Conservation (phyloP, 2,888 invertebrate genomes). For the Aspidapion aeneum region DNA sequence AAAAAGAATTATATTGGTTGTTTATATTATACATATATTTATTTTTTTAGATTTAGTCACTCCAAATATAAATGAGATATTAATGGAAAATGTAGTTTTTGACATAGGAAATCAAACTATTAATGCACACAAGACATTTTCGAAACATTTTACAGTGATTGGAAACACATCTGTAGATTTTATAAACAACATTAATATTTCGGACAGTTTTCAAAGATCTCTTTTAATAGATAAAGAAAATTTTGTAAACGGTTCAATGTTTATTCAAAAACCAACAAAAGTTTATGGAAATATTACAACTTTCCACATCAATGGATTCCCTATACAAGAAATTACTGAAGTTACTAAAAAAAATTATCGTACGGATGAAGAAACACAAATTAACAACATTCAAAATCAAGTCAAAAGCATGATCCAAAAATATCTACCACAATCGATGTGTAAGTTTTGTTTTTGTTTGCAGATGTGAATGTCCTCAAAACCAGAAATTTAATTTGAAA, state of each 20-base stretch:
- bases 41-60: slow-evolving; percentile 33
- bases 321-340: slow-evolving; percentile 33
- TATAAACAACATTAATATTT: slow-evolving; percentile 34
- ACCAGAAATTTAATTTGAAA: not conserved
- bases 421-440: slow-evolving; percentile 27
- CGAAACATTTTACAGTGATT: slow-evolving; percentile 30
- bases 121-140: slow-evolving; percentile 36
- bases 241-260: slow-evolving; percentile 8
- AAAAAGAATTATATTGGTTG: slow-evolving; percentile 2
- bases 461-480: not conserved
- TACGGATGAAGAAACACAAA: slow-evolving; percentile 31
- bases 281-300: slow-evolving; percentile 34
- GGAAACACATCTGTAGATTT: slow-evolving; percentile 32
- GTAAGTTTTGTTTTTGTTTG: slow-evolving; percentile 23
- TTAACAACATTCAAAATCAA: slow-evolving; percentile 31
- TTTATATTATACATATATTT: not conserved
- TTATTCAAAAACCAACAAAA: slow-evolving; percentile 27
- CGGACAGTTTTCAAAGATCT: slow-evolving; percentile 30
- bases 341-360: slow-evolving; percentile 31
- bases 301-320: slow-evolving; percentile 38
- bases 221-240: slow-evolving; percentile 20
- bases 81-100: slow-evolving; percentile 38
- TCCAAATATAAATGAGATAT: slow-evolving; percentile 36
- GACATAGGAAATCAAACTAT: slow-evolving; percentile 39
- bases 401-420: slow-evolving; percentile 30